A percentile compares a stretch with the other conserved stretches of the same genome.
Conservation (phyloP, 2,113 vertebrate species). For the Pachycephala philippinensis region DNA sequence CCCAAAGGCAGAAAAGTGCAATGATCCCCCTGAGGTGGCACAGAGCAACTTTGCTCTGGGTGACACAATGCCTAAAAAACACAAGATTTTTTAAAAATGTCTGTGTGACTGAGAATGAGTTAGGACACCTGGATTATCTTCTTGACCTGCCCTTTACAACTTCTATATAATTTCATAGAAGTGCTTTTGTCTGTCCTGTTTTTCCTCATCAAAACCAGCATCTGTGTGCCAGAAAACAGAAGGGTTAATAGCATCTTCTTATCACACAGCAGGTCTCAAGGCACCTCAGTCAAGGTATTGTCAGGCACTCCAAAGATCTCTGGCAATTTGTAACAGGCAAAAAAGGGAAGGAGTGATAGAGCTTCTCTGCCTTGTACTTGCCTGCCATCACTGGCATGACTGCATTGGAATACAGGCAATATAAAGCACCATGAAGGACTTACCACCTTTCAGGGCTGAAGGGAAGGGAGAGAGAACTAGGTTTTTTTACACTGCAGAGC, state of each 20-base stretch:
- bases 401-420: neutral
- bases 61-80: neutral
- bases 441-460: neutral
- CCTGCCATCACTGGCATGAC: neutral
- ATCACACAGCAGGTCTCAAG: neutral
- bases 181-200: neutral
- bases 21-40: neutral
- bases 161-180: neutral
- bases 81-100: neutral
- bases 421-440: neutral
- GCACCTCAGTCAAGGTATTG: neutral
- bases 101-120: neutral
- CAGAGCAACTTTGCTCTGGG: neutral
- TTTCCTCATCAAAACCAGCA: neutral
- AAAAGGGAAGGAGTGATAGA: neutral
- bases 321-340: neutral
- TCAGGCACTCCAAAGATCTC: neutral
- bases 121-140: neutral
- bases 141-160: neutral
- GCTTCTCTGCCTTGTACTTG: neutral
- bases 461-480: neutral
- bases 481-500: neutral
- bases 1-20: neutral
- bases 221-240: neutral
- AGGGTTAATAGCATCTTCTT: neutral